Evolutionary conservation across 2,888 invertebrate species (phyloP).

Genomic region (Peribatodes rhomboidaria): DNA sequence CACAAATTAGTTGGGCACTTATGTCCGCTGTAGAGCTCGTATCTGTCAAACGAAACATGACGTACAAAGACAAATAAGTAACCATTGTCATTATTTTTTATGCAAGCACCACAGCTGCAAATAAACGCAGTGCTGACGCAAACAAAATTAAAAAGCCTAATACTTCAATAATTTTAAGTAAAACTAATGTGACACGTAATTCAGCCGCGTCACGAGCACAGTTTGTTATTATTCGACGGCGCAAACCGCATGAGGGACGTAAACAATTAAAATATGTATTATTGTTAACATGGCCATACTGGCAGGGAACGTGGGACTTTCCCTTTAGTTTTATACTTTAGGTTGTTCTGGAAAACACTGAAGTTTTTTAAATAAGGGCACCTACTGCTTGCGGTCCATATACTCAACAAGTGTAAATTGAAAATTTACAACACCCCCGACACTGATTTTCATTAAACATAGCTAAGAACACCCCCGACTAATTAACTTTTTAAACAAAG

Average conservation of each 20-base stretch:
- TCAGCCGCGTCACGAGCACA: conserved; percentile 66
- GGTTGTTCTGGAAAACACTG: not conserved
- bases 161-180: conserved; percentile 49
- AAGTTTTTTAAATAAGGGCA: not conserved
- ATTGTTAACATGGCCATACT: conserved; percentile 40
- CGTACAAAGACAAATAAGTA: not conserved
- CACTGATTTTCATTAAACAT: no score
- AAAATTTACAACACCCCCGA: no score
- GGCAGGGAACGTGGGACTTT: conserved; percentile 4
- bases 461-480: no score
- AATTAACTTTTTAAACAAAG: no score
- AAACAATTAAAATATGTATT: conserved; percentile 72
- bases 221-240: conserved; percentile 72
- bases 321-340: conserved; percentile 1
- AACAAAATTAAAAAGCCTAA: conserved; percentile 48
- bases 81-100: not conserved
- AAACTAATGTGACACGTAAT: conserved; percentile 69
- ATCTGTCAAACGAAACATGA: not conserved
- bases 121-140: conserved; percentile 21
- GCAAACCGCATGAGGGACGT: conserved; percentile 72
- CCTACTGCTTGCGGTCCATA: no score
- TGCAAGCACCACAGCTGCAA: not conserved
- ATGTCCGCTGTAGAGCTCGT: no score
- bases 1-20: no score
- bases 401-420: no score